A percentile compares a stretch with the other conserved stretches of the same genome.
These are phyloP conservation scores for Phataginus tricuspis DNA, from an alignment of 2,797 vertebrate species.

Conservation along the genomic window DNA sequence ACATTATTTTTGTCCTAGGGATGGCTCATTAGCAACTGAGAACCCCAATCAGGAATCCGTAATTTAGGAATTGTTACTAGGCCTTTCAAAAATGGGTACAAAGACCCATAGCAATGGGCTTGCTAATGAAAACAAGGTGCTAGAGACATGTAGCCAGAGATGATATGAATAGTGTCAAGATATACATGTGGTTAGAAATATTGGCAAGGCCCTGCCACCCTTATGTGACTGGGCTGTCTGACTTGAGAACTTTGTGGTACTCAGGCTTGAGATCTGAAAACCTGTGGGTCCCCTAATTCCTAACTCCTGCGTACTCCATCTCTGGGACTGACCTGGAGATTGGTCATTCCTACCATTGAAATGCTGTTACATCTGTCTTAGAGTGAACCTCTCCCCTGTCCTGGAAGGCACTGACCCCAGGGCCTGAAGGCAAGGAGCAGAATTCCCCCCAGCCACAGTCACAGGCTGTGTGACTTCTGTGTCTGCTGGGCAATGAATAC, in stretches of 20 bases:
- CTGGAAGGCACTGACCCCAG: too few species aligned
- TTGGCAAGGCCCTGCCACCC: too few species aligned
- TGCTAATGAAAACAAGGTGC: not conserved
- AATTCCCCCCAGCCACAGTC: not conserved
- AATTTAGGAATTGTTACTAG: not conserved
- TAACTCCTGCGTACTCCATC: fast-evolving
- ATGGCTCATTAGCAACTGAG: not conserved
- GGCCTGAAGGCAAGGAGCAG: not conserved
- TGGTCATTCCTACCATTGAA: not conserved
- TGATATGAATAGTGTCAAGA: not conserved
- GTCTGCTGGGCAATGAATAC: not conserved
- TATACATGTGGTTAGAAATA: not conserved
- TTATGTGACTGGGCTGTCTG: not conserved
- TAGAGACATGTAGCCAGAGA: not conserved
- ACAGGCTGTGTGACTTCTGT: not conserved
- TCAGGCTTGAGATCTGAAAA: not conserved
- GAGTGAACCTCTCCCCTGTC: not conserved
- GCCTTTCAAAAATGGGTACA: not conserved
- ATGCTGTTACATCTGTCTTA: not conserved
- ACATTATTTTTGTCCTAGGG: not conserved
- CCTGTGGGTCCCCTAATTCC: too few species aligned
- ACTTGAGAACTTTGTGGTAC: not conserved
- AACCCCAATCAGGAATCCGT: not conserved
- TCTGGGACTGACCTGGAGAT: not conserved
- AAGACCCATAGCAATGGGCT: too few species aligned